Evolutionary conservation across 1,140 invertebrate species (phyloP), one percentile per base, ranked within the genome.

Genomic region (Bombus affinis): DNA sequence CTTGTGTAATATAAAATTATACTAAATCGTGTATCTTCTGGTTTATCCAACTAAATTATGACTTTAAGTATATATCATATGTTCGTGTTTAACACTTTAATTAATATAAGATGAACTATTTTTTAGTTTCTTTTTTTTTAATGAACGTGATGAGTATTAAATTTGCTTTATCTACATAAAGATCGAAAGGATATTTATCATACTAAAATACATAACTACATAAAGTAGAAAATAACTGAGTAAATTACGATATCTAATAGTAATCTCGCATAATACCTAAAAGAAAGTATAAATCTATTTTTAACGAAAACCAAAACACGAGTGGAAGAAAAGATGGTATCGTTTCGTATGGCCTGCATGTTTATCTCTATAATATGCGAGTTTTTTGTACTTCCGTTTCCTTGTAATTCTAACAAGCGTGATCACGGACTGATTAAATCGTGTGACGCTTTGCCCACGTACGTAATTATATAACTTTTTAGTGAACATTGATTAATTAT

Each of bases 311-410:
- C 4, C 15, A 39, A 75, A 57, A 39, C 57, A 2, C n/a, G 28
- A 35, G 37, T 37, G 22, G 35, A 47, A 44, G 35, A 59, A 4
- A 53, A 62, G 81, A 53, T 65, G 10, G 13, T 42, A 68, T 77
- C 44, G 12, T 39, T 66, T 70, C 44, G 39, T 57, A 18, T 25
- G 22, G 28, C 8, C 62, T 70, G 68, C 73, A 57, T 62, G 37
- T 66, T 39, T 72, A 81, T 81, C 35, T 66, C n/a, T 57, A 37
- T 39, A 76, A 75, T 77, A 62, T 79, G 39, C 68, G 68, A 84
- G 76, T 59, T 84, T 71, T 68, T 72, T 79, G 39, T 32, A 79
- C 76, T 84, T 84, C 83, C 83, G 83, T 59, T 84, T 72, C 62
- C 66, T 42, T 42, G 53, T 59, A 62, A 79, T 47, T 44, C 39